phyloP scores from a whole-genome alignment of 2,113 vertebrate species.

The Thalassarche chlororhynchos region DNA sequence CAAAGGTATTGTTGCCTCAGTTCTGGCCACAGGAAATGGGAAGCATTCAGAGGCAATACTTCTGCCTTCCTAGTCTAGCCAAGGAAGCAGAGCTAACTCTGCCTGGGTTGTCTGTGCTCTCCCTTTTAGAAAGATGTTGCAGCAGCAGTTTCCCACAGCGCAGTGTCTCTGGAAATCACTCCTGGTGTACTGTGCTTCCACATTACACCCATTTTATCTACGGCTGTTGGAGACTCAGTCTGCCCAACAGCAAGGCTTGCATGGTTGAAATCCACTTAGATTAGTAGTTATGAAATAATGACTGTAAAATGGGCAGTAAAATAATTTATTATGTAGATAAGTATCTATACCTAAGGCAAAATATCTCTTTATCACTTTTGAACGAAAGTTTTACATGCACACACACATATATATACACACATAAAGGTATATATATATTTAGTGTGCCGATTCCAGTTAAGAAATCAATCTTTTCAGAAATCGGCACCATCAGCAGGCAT shows the following conservation, averaged over 20 bases:
- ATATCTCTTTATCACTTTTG: background rate
- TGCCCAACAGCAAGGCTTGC: background rate
- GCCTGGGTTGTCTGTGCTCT: background rate
- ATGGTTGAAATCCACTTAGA: background rate
- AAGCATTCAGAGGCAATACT: background rate
- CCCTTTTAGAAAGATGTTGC: background rate
- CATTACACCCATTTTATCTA: background rate
- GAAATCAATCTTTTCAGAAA: background rate
- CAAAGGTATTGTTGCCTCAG: background rate
- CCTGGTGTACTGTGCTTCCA: background rate
- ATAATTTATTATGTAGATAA: background rate
- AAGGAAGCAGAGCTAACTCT: background rate
- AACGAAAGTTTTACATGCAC: background rate
- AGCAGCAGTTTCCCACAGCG: background rate
- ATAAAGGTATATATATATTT: background rate
- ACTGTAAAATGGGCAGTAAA: background rate
- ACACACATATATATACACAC: no score
- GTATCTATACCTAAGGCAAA: background rate
- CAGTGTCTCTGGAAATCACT: background rate
- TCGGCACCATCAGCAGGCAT: background rate
- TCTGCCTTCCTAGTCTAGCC: background rate
- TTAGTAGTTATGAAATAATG: background rate
- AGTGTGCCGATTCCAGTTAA: background rate
- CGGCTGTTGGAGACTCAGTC: rapidly evolving
- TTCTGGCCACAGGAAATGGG: background rate